Percentiles rank a stretch among this genome's conserved stretches.
phyloP scores from a whole-genome alignment of 1,140 invertebrate genomes.

The Helicoverpa zea region DNA sequence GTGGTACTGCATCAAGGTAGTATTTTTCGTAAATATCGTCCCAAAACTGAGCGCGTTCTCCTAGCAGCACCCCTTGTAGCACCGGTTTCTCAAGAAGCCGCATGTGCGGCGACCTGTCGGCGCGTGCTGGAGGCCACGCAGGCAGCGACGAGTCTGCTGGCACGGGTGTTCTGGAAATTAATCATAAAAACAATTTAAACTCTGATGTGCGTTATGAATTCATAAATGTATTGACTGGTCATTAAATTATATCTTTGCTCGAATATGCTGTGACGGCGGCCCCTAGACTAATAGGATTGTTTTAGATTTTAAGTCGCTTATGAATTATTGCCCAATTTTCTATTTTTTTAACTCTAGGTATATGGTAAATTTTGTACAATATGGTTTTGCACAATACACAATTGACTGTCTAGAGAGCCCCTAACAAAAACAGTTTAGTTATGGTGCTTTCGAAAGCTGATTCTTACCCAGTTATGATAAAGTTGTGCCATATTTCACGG shows the following conservation, averaged over 20 bases:
- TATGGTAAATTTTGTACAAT: too few species aligned
- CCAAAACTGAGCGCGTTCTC: slow-evolving; percentile 58
- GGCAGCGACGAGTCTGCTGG: slow-evolving; percentile 52
- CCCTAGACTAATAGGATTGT: too few species aligned
- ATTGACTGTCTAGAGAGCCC: too few species aligned
- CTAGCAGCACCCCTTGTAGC: slow-evolving; percentile 51
- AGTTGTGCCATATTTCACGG: slow-evolving; percentile 64
- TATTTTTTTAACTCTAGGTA: too few species aligned
- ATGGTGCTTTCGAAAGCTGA: neutral
- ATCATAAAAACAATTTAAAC: too few species aligned
- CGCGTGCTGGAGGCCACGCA: slow-evolving; percentile 57
- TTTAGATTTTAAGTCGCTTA: too few species aligned
- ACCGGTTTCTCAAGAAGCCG: slow-evolving; percentile 49
- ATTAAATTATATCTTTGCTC: neutral
- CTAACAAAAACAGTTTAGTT: too few species aligned
- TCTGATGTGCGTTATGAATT: too few species aligned
- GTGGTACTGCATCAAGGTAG: slow-evolving; percentile 49
- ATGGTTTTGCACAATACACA: too few species aligned
- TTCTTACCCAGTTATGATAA: slow-evolving; percentile 65
- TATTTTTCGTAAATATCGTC: slow-evolving; percentile 62
- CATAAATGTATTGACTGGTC: too few species aligned
- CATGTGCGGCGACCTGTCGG: slow-evolving; percentile 58
- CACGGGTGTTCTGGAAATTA: neutral
- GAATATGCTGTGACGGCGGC: too few species aligned
- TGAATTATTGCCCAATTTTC: too few species aligned